A percentile compares a stretch with the other conserved stretches of the same genome.
These are phyloP conservation scores for Poeciliopsis infans DNA, from an alignment of 2,797 vertebrate genomes.

Conservation along the genomic window DNA sequence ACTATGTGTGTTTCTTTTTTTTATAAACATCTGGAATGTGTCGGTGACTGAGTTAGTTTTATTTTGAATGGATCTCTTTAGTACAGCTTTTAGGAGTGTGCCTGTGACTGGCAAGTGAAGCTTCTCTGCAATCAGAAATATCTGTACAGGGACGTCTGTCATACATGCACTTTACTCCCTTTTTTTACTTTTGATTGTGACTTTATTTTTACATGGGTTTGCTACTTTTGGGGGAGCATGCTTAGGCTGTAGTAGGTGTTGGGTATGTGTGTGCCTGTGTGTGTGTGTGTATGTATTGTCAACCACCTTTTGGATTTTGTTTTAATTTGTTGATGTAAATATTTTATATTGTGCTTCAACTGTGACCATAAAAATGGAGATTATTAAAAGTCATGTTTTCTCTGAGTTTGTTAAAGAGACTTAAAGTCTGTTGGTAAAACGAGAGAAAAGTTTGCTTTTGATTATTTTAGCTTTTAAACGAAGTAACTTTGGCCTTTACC, in stretches of 20 bases:
- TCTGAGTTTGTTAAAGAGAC: conserved; percentile 23
- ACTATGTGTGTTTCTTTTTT: conserved; percentile 40
- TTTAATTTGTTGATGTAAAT: conserved; percentile 80
- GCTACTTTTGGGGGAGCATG: conserved; percentile 73
- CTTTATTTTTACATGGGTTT: conserved; percentile 65
- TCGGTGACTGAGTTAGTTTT: conserved; percentile 51
- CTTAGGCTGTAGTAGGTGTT: conserved; percentile 59
- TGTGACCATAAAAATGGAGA: conserved; percentile 81
- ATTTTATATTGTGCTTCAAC: conserved; percentile 83
- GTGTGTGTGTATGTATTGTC: conserved; percentile 58
- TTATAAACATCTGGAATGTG: conserved; percentile 53
- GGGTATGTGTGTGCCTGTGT: conserved; percentile 54
- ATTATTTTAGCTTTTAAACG: background rate
- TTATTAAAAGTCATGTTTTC: conserved; percentile 33
- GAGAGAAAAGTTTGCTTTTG: background rate
- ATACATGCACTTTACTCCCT: conserved; percentile 84
- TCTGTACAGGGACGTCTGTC: conserved; percentile 75
- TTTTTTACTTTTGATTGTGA: conserved; percentile 62
- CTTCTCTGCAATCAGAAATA: conserved; percentile 67
- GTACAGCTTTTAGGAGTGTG: conserved; percentile 69
- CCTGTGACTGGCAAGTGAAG: conserved; percentile 69
- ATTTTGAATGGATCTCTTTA: conserved; percentile 46
- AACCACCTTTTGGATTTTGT: conserved; percentile 48
- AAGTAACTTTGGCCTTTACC: background rate
- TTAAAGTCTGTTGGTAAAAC: background rate